Conservation (phyloP, 1,140 invertebrate genomes). For the Caenorhabditis remanei region DNA sequence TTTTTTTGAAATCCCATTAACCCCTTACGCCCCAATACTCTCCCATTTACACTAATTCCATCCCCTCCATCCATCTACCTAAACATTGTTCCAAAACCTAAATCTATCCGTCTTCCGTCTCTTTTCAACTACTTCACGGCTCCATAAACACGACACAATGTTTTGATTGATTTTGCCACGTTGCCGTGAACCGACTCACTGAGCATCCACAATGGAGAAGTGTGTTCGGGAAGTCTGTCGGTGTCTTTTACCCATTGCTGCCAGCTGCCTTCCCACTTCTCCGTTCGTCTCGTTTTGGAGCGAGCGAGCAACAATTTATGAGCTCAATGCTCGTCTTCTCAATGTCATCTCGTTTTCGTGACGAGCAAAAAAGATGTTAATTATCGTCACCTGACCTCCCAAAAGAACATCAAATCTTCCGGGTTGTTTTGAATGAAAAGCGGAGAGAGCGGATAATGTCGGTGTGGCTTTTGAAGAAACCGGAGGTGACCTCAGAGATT, state of each 20-base stretch:
- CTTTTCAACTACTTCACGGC: constrained; percentile 8
- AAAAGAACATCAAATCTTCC: constrained; percentile 40
- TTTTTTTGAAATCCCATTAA: no score
- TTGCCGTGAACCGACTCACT: constrained; percentile 48
- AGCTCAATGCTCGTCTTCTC: constrained; percentile 29
- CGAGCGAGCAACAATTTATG: constrained; percentile 46
- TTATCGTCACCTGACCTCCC: constrained; percentile 48
- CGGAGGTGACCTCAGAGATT: constrained; percentile 54
- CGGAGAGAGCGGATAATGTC: neutral
- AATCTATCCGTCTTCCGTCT: neutral
- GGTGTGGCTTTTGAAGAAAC: constrained; percentile 52
- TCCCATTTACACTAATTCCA: no score
- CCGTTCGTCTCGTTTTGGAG: constrained; percentile 14
- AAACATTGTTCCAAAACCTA: neutral
- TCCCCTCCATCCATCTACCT: neutral
- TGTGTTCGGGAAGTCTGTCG: constrained; percentile 46
- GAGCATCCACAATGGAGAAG: constrained; percentile 30
- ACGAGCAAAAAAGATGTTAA: constrained; percentile 12
- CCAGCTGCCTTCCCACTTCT: constrained; percentile 15
- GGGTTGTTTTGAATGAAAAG: constrained; percentile 1
- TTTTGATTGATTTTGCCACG: constrained; percentile 55
- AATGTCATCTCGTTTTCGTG: neutral
- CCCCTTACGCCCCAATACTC: no score
- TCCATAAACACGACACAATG: constrained; percentile 55
- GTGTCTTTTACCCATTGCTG: constrained; percentile 45